Evolutionary conservation across 2,797 vertebrate species (phyloP), one percentile per base, ranked within the genome.

Genomic region (Hydrolagus colliei): DNA sequence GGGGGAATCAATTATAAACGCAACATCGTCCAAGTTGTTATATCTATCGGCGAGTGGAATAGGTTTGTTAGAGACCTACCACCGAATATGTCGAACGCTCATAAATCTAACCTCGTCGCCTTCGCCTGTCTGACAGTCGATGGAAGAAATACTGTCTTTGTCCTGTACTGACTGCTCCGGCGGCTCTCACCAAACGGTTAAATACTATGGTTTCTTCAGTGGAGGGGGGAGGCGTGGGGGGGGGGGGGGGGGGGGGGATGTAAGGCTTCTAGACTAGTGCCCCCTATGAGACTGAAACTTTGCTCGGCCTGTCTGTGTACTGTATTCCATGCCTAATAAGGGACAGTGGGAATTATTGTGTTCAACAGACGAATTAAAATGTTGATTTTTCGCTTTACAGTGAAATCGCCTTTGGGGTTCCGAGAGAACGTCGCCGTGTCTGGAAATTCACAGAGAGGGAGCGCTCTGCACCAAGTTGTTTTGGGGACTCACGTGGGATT

Each of bases 141-240:
- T 88, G 93, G 91, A 95, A 98, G 96, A 98, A 98, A 98, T 97
- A 97, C 96, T 96, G 96, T 97, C 97, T 99, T 99, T 99, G 97
- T 98, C 97, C 93, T 88, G 87, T 88, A 92, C 92, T 93, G 62
- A 79, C 61, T 13, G 27, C 18, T 76, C 74, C 16, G 32, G 61
- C 61, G 22, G 78, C 22, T 68, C 78, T 82, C 67, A 67, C 13
- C 16, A 8, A 67, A 82, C 14, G 14, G 67, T 35, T 32, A 14
- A 61, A 59, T 59, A 61, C 9, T 16, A 67, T n/a, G 22, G 27
- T 9, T 80, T 80, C 62, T 27, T 16, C 13, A 16, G 13, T 63
- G 27, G 78, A 20, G 63, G 5, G 10, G 1, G 16, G n/a, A n/a
- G n/a, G n/a, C n/a, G 8, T 16, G 22, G 35, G 16, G n/a, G n/a